These are phyloP conservation scores for Ennomos erosarius DNA, from an alignment of 2,888 invertebrate genomes.

Conservation along the genomic window DNA sequence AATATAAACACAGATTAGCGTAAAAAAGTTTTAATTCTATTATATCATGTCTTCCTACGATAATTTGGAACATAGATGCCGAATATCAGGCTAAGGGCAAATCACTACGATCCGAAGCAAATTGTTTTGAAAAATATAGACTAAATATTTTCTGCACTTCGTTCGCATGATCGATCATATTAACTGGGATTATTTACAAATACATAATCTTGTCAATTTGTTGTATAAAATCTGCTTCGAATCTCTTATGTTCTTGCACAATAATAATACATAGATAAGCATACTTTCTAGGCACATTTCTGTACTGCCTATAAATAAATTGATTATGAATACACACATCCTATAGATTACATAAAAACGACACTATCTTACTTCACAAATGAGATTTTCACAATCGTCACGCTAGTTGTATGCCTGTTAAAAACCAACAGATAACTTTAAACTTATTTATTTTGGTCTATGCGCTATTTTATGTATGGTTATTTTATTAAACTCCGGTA, in stretches of 20 bases:
- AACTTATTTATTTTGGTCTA: constrained; percentile 13
- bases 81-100: constrained; percentile 72
- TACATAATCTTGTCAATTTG: constrained; percentile 1
- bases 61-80: constrained; percentile 80
- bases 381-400: constrained; percentile 42
- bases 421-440: constrained; percentile 1
- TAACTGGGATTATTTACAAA: constrained; percentile 7
- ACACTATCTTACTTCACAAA: constrained; percentile 58
- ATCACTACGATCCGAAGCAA: constrained; percentile 76
- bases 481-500: no score
- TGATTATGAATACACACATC: constrained; percentile 73
- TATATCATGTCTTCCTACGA: constrained; percentile 82
- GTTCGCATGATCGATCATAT: not conserved
- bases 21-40: constrained; percentile 84
- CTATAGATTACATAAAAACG: constrained; percentile 64
- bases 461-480: not conserved
- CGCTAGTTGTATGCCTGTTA: constrained; percentile 13
- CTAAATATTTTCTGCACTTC: constrained; percentile 15
- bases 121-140: constrained; percentile 35
- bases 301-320: constrained; percentile 75
- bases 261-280: constrained; percentile 82
- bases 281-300: constrained; percentile 83
- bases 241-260: constrained; percentile 74
- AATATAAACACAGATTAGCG: constrained; percentile 64
- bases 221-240: constrained; percentile 63